Evolutionary conservation across 2,797 vertebrate species (phyloP).

Genomic region (Acanthiza pusilla): DNA sequence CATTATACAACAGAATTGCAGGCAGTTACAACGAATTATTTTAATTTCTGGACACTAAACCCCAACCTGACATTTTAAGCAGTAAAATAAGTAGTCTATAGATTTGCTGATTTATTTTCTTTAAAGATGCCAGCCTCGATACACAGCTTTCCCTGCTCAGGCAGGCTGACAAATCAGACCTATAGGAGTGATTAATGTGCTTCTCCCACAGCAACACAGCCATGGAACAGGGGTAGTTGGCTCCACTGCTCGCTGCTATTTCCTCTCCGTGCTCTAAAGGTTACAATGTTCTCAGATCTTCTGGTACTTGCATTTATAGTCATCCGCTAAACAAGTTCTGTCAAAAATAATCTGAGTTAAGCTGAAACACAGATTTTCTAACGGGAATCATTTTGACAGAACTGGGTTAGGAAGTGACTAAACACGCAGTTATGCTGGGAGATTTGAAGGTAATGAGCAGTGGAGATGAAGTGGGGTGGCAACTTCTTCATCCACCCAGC

Average conservation of each 20-base stretch:
- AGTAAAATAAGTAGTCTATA: not conserved
- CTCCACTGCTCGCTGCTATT: not conserved
- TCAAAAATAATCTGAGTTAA: slow-evolving; percentile 68
- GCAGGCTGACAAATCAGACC: not conserved
- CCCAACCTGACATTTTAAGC: not conserved
- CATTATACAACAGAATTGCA: not conserved
- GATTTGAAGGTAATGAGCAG: slow-evolving; percentile 56
- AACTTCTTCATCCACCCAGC: not conserved
- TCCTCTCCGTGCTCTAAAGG: slow-evolving; percentile 44
- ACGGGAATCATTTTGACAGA: slow-evolving; percentile 64
- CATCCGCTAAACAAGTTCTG: slow-evolving; percentile 60
- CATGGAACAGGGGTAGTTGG: not conserved
- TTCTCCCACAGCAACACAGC: not conserved
- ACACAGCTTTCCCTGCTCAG: not conserved
- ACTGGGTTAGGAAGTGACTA: slow-evolving; percentile 68
- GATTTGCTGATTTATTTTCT: not conserved
- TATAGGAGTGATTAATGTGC: not conserved
- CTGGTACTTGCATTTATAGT: slow-evolving; percentile 63
- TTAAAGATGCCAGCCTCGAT: not conserved
- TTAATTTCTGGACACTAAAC: not conserved
- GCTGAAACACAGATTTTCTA: slow-evolving; percentile 64
- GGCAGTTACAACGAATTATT: not conserved
- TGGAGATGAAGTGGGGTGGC: slow-evolving; percentile 42
- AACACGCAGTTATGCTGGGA: slow-evolving; percentile 44
- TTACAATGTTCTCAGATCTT: slow-evolving; percentile 58